Evolutionary conservation across 2,797 vertebrate genomes (phyloP).

Genomic region (Chelon labrosus): DNA sequence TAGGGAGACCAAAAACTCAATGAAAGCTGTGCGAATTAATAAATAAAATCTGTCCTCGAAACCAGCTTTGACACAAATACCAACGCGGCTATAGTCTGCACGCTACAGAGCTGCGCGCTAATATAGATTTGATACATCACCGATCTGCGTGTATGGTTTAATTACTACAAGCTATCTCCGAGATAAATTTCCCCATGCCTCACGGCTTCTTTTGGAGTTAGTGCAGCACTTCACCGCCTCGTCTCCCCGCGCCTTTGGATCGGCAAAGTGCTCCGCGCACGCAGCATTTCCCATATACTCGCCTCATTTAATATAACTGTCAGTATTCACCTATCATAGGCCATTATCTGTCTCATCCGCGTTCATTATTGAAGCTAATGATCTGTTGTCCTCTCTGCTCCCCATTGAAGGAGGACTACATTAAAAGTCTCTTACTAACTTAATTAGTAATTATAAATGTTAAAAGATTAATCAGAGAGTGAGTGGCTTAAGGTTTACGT

Average conservation of each 20-base stretch:
- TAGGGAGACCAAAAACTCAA: constrained; percentile 64
- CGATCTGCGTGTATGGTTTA: constrained; percentile 31
- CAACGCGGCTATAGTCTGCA: constrained; percentile 29
- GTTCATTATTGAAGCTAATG: constrained; percentile 91
- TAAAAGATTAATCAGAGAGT: constrained; percentile 98
- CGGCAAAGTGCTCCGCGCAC: constrained; percentile 31
- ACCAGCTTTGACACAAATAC: constrained; percentile 49
- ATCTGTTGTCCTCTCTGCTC: constrained; percentile 92
- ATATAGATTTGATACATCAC: constrained; percentile 6
- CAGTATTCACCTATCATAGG: constrained; percentile 86
- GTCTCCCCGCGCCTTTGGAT: constrained; percentile 51
- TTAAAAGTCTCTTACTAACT: constrained; percentile 96
- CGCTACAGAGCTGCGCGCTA: constrained; percentile 19
- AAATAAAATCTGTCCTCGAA: constrained; percentile 77
- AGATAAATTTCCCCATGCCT: constrained; percentile 22
- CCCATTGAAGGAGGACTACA: constrained; percentile 90
- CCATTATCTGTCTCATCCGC: constrained; percentile 87
- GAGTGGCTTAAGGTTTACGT: constrained; percentile 94
- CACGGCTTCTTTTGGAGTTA: constrained; percentile 25
- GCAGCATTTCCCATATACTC: constrained; percentile 64
- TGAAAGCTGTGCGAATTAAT: constrained; percentile 71
- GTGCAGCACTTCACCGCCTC: constrained; percentile 39
- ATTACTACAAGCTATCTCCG: constrained; percentile 31
- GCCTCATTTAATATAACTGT: constrained; percentile 86
- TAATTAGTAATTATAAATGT: constrained; percentile 99